A percentile compares a stretch with the other conserved stretches of the same genome.
phyloP scores from a whole-genome alignment of 2,113 vertebrate species.

The Romanogobio albipinnatus region DNA sequence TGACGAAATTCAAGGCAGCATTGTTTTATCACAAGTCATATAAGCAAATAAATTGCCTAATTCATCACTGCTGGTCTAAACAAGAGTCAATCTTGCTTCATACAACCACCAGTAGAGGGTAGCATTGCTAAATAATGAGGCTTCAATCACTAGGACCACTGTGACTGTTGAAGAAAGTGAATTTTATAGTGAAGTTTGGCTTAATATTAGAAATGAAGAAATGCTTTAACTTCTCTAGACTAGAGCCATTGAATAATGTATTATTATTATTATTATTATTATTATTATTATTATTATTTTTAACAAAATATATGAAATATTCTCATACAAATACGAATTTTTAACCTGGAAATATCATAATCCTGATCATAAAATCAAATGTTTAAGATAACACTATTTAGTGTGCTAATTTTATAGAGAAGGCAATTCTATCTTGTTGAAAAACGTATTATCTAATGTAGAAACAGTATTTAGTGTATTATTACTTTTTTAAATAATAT shows the following conservation, averaged over 20 bases:
- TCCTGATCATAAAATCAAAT: background rate
- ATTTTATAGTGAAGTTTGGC: background rate
- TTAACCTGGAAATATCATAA: no score
- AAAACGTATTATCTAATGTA: background rate
- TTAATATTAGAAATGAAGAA: background rate
- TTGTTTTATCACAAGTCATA: background rate
- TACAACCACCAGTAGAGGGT: slow-evolving; percentile 37
- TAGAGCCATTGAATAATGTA: no score
- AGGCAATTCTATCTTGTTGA: background rate
- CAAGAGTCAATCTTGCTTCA: background rate
- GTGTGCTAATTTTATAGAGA: background rate
- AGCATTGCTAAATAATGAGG: slow-evolving; percentile 36
- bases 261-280: no score
- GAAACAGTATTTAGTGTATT: background rate
- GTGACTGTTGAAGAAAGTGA: background rate
- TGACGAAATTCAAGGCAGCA: background rate
- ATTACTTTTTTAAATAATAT: background rate
- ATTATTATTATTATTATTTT: no score
- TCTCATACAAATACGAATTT: no score
- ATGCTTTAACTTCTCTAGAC: no score
- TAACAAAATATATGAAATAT: no score
- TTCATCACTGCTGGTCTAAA: background rate
- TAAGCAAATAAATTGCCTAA: background rate
- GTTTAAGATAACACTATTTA: background rate
- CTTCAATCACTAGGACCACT: background rate